These are phyloP conservation scores for Coilia nasus DNA, from an alignment of 2,797 vertebrate genomes.

Conservation along the genomic window DNA sequence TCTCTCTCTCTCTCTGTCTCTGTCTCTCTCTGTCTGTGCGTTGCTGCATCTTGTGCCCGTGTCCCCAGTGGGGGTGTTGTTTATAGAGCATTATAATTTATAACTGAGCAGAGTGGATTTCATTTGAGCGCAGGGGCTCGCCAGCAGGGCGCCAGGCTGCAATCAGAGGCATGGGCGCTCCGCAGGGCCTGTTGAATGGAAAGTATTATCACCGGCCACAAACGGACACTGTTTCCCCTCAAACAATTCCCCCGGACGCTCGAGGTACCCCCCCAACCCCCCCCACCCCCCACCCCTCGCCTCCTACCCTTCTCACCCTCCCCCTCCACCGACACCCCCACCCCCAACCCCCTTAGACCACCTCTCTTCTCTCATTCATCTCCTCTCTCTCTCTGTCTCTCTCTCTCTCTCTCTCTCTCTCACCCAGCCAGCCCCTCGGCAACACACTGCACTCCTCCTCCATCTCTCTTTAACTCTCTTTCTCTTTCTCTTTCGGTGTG, in stretches of 20 bases:
- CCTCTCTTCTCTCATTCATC: slow-evolving; percentile 50
- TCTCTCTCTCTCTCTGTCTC: slow-evolving; percentile 66
- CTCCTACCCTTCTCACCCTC: slow-evolving; percentile 61
- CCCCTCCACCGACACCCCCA: slow-evolving; percentile 77
- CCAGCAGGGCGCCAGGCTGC: slow-evolving; percentile 90
- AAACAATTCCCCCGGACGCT: slow-evolving; percentile 86
- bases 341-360: slow-evolving; percentile 83
- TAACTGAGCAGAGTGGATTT: slow-evolving; percentile 95
- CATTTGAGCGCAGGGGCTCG: slow-evolving; percentile 90
- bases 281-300: slow-evolving; percentile 80
- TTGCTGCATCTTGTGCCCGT: slow-evolving; percentile 61
- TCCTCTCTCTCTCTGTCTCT: slow-evolving; percentile 55
- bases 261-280: slow-evolving; percentile 77
- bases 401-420: slow-evolving; percentile 14
- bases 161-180: slow-evolving; percentile 92
- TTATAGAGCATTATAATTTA: slow-evolving; percentile 96
- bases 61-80: slow-evolving; percentile 91
- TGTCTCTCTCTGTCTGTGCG: slow-evolving; percentile 47
- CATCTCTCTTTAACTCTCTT: too few relatives aligned
- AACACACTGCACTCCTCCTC: neutral
- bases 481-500: too few relatives aligned
- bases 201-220: slow-evolving; percentile 92
- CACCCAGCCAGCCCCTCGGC: neutral
- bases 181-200: slow-evolving; percentile 89
- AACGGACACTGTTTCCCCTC: slow-evolving; percentile 91